A percentile compares a stretch with the other conserved stretches of the same genome.
phyloP scores from a whole-genome alignment of 2,113 vertebrate species.

The Maccullochella peelii region DNA sequence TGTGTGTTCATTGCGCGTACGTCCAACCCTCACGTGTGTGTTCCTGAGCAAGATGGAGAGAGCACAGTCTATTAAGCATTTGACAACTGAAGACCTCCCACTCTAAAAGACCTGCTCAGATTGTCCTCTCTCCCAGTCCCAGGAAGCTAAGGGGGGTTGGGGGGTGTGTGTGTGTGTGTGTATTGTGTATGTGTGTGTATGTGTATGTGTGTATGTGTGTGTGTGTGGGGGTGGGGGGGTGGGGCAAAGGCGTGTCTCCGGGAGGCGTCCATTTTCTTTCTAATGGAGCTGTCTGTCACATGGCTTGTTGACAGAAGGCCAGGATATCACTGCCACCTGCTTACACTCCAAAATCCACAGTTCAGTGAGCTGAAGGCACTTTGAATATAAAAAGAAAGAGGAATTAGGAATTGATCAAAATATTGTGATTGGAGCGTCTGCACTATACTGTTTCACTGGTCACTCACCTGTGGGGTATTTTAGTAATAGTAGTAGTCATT shows the following conservation, averaged over 20 bases:
- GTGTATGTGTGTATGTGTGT: too few relatives aligned
- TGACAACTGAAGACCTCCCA: constrained; percentile 83
- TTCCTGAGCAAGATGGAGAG: constrained; percentile 68
- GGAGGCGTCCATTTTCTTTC: constrained; percentile 77
- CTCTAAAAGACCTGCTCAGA: constrained; percentile 73
- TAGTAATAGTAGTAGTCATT: too few relatives aligned
- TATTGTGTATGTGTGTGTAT: too few relatives aligned
- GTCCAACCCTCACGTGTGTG: neutral
- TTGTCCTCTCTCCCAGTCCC: constrained; percentile 68
- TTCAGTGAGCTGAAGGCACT: constrained; percentile 31
- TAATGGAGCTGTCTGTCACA: constrained; percentile 83
- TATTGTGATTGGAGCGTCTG: constrained; percentile 19
- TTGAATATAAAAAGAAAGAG: constrained; percentile 11
- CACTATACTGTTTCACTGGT: neutral
- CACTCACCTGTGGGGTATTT: neutral
- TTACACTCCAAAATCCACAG: constrained; percentile 50
- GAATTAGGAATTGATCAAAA: constrained; percentile 9
- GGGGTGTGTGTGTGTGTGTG: too few relatives aligned
- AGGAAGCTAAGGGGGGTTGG: constrained; percentile 62
- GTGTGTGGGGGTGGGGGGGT: neutral
- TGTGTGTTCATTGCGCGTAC: constrained; percentile 14
- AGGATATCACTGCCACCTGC: constrained; percentile 68
- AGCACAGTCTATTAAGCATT: constrained; percentile 81
- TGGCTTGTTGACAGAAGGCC: constrained; percentile 78
- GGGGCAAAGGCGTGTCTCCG: constrained; percentile 67